Conservation (phyloP, 2,113 vertebrate genomes). For the Scatophagus argus region DNA sequence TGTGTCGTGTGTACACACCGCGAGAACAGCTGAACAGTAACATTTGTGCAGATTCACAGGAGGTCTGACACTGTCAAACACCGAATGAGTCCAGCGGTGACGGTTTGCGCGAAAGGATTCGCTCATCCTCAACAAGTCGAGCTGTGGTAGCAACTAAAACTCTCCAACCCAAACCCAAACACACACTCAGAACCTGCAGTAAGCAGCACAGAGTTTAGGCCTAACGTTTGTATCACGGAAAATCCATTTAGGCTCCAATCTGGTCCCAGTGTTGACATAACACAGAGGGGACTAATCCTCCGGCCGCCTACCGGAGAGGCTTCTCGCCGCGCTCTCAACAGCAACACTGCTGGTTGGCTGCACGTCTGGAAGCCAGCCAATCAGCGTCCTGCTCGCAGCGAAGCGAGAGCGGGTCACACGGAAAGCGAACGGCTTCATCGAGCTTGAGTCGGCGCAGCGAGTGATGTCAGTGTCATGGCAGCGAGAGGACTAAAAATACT, state of each 20-base stretch:
- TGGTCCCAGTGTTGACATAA: conserved; percentile 50
- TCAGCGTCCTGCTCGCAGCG: conserved; percentile 2
- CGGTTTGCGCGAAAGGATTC: not conserved
- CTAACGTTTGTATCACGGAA: conserved; percentile 33
- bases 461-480: conserved; percentile 41
- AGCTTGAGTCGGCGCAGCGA: not conserved
- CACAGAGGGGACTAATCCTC: conserved; percentile 47
- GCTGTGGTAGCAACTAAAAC: not conserved
- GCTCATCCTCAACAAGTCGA: not conserved
- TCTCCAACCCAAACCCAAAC: not conserved
- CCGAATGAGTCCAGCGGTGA: not conserved
- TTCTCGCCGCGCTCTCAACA: conserved; percentile 12
- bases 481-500: conserved; percentile 66
- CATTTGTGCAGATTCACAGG: not conserved
- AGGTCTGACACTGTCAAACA: not conserved
- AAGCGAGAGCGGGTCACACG: not conserved
- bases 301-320: conserved; percentile 10
- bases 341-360: conserved; percentile 40
- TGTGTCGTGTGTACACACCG: not conserved
- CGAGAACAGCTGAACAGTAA: too few relatives aligned
- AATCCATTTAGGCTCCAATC: conserved; percentile 38
- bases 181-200: not conserved
- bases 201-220: conserved; percentile 5
- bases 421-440: not conserved
- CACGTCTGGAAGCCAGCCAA: conserved; percentile 47